Conservation (phyloP, 2,888 invertebrate species). For the Acholoe squamosa region DNA sequence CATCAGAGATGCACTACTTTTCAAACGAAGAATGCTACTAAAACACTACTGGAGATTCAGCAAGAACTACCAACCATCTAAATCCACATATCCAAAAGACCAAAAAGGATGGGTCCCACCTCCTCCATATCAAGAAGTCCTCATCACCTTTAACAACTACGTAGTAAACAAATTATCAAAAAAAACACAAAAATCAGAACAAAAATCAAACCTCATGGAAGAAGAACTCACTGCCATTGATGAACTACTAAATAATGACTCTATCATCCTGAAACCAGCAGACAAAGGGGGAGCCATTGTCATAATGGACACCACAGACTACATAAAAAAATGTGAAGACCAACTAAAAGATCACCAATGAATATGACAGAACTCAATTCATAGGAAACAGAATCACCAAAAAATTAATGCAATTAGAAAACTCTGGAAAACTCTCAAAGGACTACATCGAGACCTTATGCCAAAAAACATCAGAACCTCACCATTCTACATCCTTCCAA, state of each 20-base stretch:
- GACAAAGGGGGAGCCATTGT: constrained; percentile 57
- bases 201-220: neutral
- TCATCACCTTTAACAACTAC: neutral
- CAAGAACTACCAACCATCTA: neutral
- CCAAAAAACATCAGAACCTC: no score
- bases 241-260: neutral
- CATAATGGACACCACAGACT: constrained; percentile 31
- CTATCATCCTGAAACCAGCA: neutral
- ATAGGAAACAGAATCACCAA: no score
- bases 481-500: no score
- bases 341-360: no score
- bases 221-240: neutral
- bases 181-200: neutral
- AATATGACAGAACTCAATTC: no score
- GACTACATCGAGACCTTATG: no score
- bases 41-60: neutral
- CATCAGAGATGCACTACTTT: neutral
- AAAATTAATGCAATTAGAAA: no score
- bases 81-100: neutral
- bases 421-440: no score
- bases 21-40: constrained; percentile 16
- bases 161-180: neutral
- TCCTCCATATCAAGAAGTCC: neutral
- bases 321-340: neutral
- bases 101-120: neutral